Conservation (phyloP, 2,113 vertebrate genomes). For the Theristicus caerulescens region DNA sequence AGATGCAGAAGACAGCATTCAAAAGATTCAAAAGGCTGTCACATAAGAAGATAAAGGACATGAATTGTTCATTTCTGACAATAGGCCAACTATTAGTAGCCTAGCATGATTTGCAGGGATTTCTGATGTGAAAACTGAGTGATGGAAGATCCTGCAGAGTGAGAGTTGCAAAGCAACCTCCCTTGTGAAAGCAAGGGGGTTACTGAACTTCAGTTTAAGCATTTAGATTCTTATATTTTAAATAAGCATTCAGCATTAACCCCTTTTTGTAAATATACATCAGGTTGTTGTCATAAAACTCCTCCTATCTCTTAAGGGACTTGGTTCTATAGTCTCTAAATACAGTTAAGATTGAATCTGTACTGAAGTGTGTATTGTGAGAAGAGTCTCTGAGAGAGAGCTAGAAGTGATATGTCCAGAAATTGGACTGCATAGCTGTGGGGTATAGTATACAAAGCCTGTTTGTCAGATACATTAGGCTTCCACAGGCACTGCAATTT, state of each 20-base stretch:
- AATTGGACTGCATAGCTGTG: not conserved
- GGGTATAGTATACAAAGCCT: not conserved
- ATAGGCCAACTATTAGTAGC: constrained; percentile 32
- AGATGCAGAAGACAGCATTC: constrained; percentile 41
- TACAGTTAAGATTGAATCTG: not conserved
- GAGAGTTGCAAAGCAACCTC: constrained; percentile 3
- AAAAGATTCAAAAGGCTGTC: constrained; percentile 47
- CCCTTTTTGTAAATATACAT: not conserved
- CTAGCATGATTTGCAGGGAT: constrained; percentile 11
- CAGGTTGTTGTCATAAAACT: not conserved
- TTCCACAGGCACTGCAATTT: not conserved
- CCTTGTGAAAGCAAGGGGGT: not conserved
- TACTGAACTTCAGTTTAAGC: constrained; percentile 10
- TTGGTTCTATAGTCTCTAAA: not conserved
- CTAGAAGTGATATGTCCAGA: not conserved
- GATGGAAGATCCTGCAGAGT: not conserved
- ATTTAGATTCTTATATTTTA: not conserved
- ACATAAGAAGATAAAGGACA: constrained; percentile 46
- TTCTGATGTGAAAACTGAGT: constrained; percentile 30
- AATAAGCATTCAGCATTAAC: not conserved
- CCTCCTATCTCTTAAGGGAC: not conserved
- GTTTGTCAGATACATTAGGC: not conserved
- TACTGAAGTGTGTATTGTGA: not conserved
- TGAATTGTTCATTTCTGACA: constrained; percentile 29
- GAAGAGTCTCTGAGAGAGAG: not conserved